Percentiles rank a stretch among this genome's conserved stretches.
Evolutionary conservation across 2,797 vertebrate genomes (phyloP).

Genomic region (Sternarchorhynchus goeldii): DNA sequence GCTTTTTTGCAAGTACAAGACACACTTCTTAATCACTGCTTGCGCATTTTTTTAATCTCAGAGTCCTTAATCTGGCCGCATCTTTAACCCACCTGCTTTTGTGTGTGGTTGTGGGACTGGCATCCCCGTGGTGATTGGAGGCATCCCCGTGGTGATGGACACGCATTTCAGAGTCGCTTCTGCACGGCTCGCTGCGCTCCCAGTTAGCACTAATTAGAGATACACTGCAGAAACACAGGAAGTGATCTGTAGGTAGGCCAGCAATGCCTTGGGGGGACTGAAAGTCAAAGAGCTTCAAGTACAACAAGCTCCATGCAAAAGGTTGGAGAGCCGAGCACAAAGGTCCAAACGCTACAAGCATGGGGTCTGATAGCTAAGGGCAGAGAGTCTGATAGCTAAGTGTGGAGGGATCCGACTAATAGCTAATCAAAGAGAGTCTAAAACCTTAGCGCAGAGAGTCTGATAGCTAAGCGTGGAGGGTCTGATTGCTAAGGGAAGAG

Average conservation of each 20-base stretch:
- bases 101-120: not conserved
- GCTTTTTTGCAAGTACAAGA: not conserved
- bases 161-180: conserved; percentile 29
- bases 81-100: too few relatives aligned
- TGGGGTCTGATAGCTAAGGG: too few relatives aligned
- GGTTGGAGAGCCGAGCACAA: not conserved
- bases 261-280: conserved; percentile 24
- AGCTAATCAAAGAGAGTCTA: too few relatives aligned
- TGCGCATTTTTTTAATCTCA: not conserved
- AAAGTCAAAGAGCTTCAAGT: conserved; percentile 17
- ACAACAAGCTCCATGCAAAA: not conserved
- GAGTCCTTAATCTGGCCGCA: not conserved
- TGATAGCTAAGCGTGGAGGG: too few relatives aligned
- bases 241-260: conserved; percentile 34
- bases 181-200: conserved; percentile 38
- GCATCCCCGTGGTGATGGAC: not conserved
- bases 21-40: not conserved
- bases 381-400: too few relatives aligned
- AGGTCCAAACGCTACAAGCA: not conserved
- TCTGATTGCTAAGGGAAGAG: too few relatives aligned
- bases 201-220: conserved; percentile 51
- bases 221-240: conserved; percentile 28
- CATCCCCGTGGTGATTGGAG: conserved; percentile 2
- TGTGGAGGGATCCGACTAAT: too few relatives aligned
- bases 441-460: too few relatives aligned